These are phyloP conservation scores for Hyperopisus bebe DNA, from an alignment of 2,113 vertebrate genomes.

Conservation along the genomic window DNA sequence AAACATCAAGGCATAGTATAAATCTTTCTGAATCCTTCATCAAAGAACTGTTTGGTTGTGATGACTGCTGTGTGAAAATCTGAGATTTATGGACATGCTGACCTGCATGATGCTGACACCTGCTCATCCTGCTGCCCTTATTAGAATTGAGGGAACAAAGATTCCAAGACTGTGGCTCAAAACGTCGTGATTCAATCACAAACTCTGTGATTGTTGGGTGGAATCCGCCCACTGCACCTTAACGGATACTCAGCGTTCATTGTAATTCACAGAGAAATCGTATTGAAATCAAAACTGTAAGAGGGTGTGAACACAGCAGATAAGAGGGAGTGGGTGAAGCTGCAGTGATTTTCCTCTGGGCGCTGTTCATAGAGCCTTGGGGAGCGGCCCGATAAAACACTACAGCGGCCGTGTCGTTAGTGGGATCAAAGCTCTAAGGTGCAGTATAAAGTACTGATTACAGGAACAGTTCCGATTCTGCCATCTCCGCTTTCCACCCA, in stretches of 20 bases:
- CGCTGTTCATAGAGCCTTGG: neutral
- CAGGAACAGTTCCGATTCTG: neutral
- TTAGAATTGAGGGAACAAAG: neutral
- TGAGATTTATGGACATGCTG: neutral
- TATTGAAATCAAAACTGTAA: neutral
- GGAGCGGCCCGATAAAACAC: neutral
- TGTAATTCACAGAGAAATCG: neutral
- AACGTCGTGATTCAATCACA: neutral
- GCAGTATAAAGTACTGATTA: neutral
- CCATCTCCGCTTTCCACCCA: neutral
- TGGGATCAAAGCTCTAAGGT: neutral
- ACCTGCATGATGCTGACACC: neutral
- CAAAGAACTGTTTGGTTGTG: neutral
- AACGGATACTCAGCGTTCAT: neutral
- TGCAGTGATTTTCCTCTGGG: neutral
- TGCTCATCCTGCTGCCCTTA: neutral
- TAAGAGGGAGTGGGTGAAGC: neutral
- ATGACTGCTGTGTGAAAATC: neutral
- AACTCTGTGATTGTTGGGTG: neutral
- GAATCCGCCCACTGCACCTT: neutral
- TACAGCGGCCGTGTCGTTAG: neutral
- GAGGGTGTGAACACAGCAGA: neutral
- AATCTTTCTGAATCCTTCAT: neutral
- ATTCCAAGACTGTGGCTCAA: neutral
- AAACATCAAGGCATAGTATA: neutral